phyloP scores from a whole-genome alignment of 2,797 vertebrate genomes.

The Dermochelys coriacea region DNA sequence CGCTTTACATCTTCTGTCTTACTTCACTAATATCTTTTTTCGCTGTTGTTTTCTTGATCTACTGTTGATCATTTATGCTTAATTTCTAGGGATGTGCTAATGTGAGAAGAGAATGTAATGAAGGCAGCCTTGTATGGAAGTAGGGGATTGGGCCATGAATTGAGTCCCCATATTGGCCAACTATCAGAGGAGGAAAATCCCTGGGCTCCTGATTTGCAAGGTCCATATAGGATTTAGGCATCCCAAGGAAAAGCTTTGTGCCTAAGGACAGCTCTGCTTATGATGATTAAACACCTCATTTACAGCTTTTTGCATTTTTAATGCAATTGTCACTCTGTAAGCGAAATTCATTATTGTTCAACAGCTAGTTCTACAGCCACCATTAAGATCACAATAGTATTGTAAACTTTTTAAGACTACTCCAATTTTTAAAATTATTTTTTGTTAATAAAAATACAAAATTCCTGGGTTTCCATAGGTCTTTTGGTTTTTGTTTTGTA shows the following conservation, averaged over 20 bases:
- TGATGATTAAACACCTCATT: not conserved
- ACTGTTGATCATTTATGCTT: not conserved
- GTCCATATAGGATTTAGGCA: not conserved
- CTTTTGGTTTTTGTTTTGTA: constrained; percentile 4
- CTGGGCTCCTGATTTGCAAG: not conserved
- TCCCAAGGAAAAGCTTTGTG: not conserved
- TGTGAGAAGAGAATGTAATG: not conserved
- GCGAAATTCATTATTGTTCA: constrained; percentile 28
- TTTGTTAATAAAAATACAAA: not conserved
- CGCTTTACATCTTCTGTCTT: not conserved
- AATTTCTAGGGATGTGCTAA: not conserved
- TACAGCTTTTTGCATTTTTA: not conserved
- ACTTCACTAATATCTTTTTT: not conserved
- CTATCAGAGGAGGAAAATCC: not conserved
- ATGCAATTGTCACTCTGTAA: not conserved
- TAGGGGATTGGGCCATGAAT: not conserved
- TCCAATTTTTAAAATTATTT: not conserved
- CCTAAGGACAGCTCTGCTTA: not conserved
- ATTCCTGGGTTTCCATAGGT: not conserved
- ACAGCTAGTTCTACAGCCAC: constrained; percentile 2
- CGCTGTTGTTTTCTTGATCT: not conserved
- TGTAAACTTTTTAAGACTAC: not conserved
- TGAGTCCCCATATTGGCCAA: not conserved
- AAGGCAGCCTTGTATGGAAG: not conserved
- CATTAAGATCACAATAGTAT: not conserved